phyloP scores from a whole-genome alignment of 2,888 invertebrate species.

The Aethes cnicana region DNA sequence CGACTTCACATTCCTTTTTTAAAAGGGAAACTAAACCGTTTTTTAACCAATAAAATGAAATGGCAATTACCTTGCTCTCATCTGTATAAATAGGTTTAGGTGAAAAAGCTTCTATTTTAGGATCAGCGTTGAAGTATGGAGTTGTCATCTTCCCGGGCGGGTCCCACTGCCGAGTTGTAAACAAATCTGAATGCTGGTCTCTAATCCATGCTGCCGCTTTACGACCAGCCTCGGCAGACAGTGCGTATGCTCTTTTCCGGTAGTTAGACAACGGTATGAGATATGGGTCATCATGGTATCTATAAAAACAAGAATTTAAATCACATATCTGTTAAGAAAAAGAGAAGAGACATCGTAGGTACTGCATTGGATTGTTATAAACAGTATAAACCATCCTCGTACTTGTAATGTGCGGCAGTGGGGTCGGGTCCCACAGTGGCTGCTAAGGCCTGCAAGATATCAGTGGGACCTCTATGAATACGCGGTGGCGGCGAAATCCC shows the following conservation, averaged over 20 bases:
- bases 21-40: too few relatives aligned
- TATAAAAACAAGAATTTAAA: conserved; percentile 43
- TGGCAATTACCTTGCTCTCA: conserved; percentile 85
- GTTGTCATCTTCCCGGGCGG: conserved; percentile 82
- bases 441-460: conserved; percentile 90
- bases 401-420: conserved; percentile 93
- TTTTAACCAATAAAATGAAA: too few relatives aligned
- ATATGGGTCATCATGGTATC: conserved; percentile 95
- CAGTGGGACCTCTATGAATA: conserved; percentile 90
- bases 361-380: background rate
- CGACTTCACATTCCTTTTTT: too few relatives aligned
- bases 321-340: too few relatives aligned
- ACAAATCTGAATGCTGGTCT: conserved; percentile 87
- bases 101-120: conserved; percentile 85
- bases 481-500: conserved; percentile 84
- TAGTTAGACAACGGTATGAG: conserved; percentile 89
- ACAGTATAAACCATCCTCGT: conserved; percentile 32
- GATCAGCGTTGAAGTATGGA: conserved; percentile 81
- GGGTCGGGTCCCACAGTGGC: conserved; percentile 90
- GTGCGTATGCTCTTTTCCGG: conserved; percentile 86
- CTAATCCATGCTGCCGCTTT: conserved; percentile 93
- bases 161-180: conserved; percentile 84
- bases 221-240: conserved; percentile 92
- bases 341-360: too few relatives aligned
- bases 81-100: conserved; percentile 87